These are phyloP conservation scores for Lepilemur septentrionalis DNA, from an alignment of 2,797 vertebrate genomes.

Conservation along the genomic window DNA sequence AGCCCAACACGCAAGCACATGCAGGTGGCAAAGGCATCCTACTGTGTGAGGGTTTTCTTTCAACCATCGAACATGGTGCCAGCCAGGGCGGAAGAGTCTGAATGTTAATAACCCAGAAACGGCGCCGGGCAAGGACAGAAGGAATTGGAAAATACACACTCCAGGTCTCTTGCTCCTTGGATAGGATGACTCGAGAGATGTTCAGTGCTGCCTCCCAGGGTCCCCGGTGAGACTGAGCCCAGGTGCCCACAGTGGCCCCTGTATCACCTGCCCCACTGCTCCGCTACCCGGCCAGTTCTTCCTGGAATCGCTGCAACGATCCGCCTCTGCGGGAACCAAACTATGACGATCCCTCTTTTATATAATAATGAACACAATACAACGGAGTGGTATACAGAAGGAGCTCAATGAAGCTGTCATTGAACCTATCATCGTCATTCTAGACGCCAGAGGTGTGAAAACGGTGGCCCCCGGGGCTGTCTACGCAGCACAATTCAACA, in stretches of 20 bases:
- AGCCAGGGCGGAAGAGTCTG: neutral
- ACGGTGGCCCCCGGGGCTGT: neutral
- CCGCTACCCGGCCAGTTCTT: neutral
- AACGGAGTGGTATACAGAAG: neutral
- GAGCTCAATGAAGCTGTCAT: neutral
- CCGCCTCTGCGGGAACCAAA: neutral
- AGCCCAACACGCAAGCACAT: rapidly evolving
- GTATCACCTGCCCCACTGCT: neutral
- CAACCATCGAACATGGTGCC: neutral
- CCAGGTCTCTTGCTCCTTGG: neutral
- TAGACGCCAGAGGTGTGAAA: neutral
- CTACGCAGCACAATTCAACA: neutral
- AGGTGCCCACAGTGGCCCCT: neutral
- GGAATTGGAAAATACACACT: neutral
- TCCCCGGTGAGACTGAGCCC: neutral
- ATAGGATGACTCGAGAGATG: neutral
- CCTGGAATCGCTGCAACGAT: neutral
- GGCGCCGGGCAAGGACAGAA: neutral
- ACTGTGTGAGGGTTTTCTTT: neutral
- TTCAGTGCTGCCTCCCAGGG: neutral
- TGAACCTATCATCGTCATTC: neutral
- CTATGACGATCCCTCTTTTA: neutral
- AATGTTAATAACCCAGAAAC: neutral
- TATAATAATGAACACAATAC: neutral
- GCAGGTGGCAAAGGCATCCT: neutral